Conservation (phyloP, 2,888 invertebrate genomes). For the Drosophila falleni region DNA sequence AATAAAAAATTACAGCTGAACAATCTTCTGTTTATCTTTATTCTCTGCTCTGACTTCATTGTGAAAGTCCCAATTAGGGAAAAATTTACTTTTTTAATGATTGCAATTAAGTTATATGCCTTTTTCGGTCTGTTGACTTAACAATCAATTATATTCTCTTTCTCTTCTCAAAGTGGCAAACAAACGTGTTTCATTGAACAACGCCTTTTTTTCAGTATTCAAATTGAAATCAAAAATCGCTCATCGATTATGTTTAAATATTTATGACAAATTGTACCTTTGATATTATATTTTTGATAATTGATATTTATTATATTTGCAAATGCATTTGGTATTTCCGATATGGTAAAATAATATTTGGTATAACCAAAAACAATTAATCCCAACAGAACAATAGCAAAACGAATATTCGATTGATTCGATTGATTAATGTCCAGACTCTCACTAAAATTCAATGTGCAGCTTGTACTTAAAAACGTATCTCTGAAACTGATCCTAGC, state of each 20-base stretch:
- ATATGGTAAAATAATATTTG: conserved; percentile 37
- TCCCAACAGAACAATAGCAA: conserved; percentile 48
- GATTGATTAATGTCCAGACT: conserved; percentile 48
- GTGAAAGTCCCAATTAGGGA: conserved; percentile 49
- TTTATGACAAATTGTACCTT: conserved; percentile 57
- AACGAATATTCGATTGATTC: conserved; percentile 23
- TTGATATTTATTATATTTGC: conserved; percentile 39
- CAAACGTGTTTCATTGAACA: conserved; percentile 33
- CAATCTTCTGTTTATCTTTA: conserved; percentile 4
- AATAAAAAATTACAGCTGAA: not conserved
- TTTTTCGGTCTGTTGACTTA: conserved; percentile 22
- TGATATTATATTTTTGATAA: conserved; percentile 44
- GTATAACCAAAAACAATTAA: conserved; percentile 39
- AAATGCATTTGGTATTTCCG: conserved; percentile 44
- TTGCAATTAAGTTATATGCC: conserved; percentile 46
- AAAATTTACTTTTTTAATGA: conserved; percentile 20
- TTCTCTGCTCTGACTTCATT: conserved; percentile 4
- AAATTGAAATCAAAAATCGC: conserved; percentile 43
- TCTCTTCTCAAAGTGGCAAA: conserved; percentile 14
- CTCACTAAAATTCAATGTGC: not conserved
- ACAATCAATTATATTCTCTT: conserved; percentile 5
- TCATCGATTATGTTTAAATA: conserved; percentile 42
- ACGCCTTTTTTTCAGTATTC: conserved; percentile 17
- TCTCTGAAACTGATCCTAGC: conserved; percentile 7
- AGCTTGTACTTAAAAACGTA: conserved; percentile 28